These are phyloP conservation scores for Neocrepidodera transversa DNA, from an alignment of 2,888 invertebrate species.

Conservation along the genomic window DNA sequence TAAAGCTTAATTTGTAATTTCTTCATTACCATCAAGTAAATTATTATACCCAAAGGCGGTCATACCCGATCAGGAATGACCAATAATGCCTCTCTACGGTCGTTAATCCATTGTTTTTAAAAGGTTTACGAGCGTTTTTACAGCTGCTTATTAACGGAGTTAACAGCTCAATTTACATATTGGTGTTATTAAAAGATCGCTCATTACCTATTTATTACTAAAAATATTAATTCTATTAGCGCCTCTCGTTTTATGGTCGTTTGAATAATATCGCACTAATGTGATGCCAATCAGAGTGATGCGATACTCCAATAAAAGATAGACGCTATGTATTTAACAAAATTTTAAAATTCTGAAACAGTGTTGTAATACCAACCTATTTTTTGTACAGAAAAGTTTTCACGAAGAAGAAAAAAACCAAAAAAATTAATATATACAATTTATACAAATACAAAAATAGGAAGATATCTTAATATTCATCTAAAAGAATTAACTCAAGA, in stretches of 20 bases:
- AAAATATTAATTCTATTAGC: constrained; percentile 17
- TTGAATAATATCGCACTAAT: constrained; percentile 1
- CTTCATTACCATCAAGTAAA: constrained; percentile 14
- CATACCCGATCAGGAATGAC: constrained; percentile 4
- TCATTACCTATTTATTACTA: constrained; percentile 7
- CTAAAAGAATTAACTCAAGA: no score
- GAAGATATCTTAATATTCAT: no score
- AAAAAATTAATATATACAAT: no score
- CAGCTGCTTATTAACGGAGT: constrained; percentile 9
- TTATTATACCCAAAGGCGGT: background rate
- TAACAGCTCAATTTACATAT: constrained; percentile 33
- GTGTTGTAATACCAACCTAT: no score
- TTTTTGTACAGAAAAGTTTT: no score
- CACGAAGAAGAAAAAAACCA: no score
- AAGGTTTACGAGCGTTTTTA: constrained; percentile 16
- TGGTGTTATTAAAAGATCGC: constrained; percentile 26
- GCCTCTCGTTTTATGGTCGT: constrained; percentile 1
- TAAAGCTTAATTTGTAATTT: constrained; percentile 9
- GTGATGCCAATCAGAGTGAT: no score
- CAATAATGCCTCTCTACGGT: background rate
- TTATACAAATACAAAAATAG: no score
- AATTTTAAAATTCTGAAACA: no score
- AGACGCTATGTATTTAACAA: no score
- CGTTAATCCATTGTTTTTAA: constrained; percentile 18
- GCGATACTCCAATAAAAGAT: no score